These are phyloP conservation scores for Neogobius melanostomus DNA, from an alignment of 2,113 vertebrate genomes.

Conservation along the genomic window DNA sequence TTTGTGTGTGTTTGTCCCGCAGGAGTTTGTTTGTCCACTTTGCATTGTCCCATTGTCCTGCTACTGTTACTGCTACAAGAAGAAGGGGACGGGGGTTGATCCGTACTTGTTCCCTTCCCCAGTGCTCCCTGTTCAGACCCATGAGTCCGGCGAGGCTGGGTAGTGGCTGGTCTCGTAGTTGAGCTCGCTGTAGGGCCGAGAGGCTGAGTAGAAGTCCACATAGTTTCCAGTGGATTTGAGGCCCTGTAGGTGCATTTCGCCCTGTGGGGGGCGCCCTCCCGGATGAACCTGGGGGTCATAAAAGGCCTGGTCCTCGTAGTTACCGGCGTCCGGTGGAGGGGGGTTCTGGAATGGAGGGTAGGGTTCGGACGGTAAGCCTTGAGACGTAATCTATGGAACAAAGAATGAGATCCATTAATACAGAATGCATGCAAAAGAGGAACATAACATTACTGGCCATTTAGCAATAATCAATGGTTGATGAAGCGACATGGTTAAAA, in stretches of 20 bases:
- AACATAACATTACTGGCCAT: too few relatives aligned
- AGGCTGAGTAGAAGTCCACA: constrained; percentile 98
- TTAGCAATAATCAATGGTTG: too few relatives aligned
- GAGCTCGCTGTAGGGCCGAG: constrained; percentile 98
- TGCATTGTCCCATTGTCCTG: constrained; percentile 54
- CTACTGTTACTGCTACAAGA: constrained; percentile 59
- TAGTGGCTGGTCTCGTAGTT: constrained; percentile 99
- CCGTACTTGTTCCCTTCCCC: constrained; percentile 2
- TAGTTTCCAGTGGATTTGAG: constrained; percentile 99
- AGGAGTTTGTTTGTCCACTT: constrained; percentile 20
- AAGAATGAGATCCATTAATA: neutral
- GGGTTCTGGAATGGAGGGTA: constrained; percentile 97
- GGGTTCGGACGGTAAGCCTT: constrained; percentile 91
- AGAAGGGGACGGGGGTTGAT: constrained; percentile 48
- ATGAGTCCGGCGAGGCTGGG: constrained; percentile 98
- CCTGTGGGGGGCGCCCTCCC: constrained; percentile 76
- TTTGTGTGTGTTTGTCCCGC: constrained; percentile 15
- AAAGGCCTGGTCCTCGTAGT: constrained; percentile 87
- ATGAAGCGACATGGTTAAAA: too few relatives aligned
- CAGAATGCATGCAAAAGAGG: neutral
- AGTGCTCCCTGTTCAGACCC: constrained; percentile 81
- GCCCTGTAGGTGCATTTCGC: constrained; percentile 96
- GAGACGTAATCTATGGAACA: constrained; percentile 83
- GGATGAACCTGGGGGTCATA: constrained; percentile 76
- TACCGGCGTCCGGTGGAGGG: constrained; percentile 76